A percentile compares a stretch with the other conserved stretches of the same genome.
These are phyloP conservation scores for Thunnus albacares DNA, from an alignment of 2,797 vertebrate genomes.

Conservation along the genomic window DNA sequence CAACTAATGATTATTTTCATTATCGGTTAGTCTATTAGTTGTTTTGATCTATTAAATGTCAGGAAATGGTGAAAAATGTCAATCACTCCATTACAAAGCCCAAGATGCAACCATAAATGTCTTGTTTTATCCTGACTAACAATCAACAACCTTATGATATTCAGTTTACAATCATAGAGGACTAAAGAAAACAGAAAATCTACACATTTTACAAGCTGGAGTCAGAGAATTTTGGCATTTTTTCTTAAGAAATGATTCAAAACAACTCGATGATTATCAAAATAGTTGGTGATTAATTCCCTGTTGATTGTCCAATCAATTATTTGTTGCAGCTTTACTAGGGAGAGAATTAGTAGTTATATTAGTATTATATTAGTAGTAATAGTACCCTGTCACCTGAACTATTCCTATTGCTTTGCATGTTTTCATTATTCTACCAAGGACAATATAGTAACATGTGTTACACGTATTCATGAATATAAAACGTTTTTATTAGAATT, in stretches of 20 bases:
- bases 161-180: background rate
- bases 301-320: background rate
- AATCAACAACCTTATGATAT: background rate
- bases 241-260: too few species aligned
- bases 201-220: background rate
- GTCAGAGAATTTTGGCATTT: too few species aligned
- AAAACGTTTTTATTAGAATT: conserved; percentile 1
- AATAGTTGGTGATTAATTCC: background rate
- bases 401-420: background rate
- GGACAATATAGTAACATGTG: background rate
- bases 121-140: background rate
- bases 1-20: background rate
- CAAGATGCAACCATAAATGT: background rate
- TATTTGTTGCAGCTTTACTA: background rate
- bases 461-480: background rate
- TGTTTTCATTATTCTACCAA: background rate
- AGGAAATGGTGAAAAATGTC: too few species aligned
- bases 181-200: background rate
- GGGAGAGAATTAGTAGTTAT: too few species aligned
- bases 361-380: too few species aligned
- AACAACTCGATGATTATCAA: background rate
- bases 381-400: background rate
- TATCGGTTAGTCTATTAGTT: background rate
- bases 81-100: too few species aligned
- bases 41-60: background rate